Conservation (phyloP, 2,797 vertebrate species). For the Pteronotus mesoamericanus region DNA sequence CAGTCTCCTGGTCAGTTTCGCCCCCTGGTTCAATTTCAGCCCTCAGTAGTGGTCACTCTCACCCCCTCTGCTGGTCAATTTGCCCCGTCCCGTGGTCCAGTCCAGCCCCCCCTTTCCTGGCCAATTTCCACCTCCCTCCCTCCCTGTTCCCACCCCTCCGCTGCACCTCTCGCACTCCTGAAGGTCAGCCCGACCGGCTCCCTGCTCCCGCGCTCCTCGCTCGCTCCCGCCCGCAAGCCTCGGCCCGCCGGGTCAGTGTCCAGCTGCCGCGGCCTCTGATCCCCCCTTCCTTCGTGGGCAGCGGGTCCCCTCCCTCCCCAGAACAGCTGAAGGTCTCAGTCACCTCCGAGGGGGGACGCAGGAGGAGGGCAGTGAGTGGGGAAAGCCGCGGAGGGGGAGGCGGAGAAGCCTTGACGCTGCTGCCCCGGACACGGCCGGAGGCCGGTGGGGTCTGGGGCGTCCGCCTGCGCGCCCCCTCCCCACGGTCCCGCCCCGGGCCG, state of each 20-base stretch:
- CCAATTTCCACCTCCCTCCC: not conserved
- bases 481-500: not conserved
- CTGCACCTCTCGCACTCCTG: not conserved
- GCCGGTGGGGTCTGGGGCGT: not conserved
- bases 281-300: not conserved
- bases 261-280: not conserved
- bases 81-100: not conserved
- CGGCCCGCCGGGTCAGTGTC: not conserved
- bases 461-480: not conserved
- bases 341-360: slow-evolving; percentile 40
- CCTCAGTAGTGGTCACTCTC: not conserved
- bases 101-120: not conserved
- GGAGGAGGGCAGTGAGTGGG: not conserved
- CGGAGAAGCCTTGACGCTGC: not conserved
- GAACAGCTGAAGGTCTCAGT: slow-evolving; percentile 56
- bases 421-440: not conserved
- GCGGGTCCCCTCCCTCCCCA: not conserved
- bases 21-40: not conserved
- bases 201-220: not conserved
- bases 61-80: not conserved
- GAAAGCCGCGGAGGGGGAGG: not conserved
- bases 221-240: not conserved
- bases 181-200: not conserved
- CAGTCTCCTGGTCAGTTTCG: not conserved
- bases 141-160: not conserved